Base-by-base conservation (phyloP, 2,797 vertebrate genomes). In the Sebastiscus tertius region DNA sequence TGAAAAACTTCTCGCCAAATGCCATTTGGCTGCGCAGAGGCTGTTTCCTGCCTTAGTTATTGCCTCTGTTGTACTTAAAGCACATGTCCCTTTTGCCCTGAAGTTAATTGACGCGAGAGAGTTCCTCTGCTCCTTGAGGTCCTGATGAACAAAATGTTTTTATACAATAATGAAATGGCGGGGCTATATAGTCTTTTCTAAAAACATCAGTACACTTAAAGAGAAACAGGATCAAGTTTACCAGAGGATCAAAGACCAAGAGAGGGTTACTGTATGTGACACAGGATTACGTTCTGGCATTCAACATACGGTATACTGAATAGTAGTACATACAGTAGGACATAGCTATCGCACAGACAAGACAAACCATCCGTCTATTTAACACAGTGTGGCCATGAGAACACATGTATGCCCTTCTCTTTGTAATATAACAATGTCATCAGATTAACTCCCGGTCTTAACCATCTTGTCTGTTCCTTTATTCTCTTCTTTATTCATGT, bases 1-100 rank as follows among this genome's bases (percentile, higher is more conserved):
- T 77, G n/a, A 56, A 70, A 75, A 58, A 24, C 70, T 3, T 81
- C 1, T 59, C 42, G 20, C 24, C 11, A 63, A 63, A 83, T 87
- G 20, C 20, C 4, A 22, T 65, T 74, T 60, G 42, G 12, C 36
- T 67, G 22, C 13, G 8, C 2, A 59, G 12, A 33, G 0, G 34
- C 31, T 61, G 46, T 66, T 70, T 52, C 34, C 27, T 75, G 22
- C 54, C 26, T 33, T 24, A 8, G 0, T 27, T 27, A 13, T 68
- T 26, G 7, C 18, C n/a, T 58, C 31, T 56, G 6, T 49, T 2
- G 10, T 56, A 39, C 39, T 77, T 20, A 61, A 54, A 71, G 66
- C 42, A 56, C 24, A 5, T 6, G 27, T 34, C 6, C 16, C 1
- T 65, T 64, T 59, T 42, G 18, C 14, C 20, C 52, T 67, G 14